A percentile compares a stretch with the other conserved stretches of the same genome.
phyloP scores from a whole-genome alignment of 1,140 invertebrate species.

The Muscidifurax raptorellus region DNA sequence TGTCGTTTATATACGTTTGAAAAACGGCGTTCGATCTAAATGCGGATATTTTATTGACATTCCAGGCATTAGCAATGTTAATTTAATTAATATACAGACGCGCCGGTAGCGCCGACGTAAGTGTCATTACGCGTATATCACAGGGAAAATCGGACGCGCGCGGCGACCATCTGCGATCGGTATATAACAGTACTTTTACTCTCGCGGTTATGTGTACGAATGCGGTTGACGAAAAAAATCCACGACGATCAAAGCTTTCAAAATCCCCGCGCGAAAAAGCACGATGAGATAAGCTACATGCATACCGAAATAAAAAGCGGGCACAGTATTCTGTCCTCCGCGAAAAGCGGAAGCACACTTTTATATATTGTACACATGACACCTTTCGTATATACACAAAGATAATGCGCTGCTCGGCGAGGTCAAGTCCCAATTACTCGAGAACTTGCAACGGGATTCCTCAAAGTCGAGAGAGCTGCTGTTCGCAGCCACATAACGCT shows the following conservation, averaged over 20 bases:
- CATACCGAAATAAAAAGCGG: background rate
- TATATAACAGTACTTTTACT: too few relatives aligned
- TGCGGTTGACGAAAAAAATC: too few relatives aligned
- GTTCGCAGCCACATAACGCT: background rate
- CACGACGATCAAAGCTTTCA: too few relatives aligned
- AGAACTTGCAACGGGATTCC: background rate
- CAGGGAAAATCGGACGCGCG: too few relatives aligned
- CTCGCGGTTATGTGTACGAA: too few relatives aligned
- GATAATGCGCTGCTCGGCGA: background rate
- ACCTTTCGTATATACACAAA: background rate
- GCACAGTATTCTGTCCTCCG: too few relatives aligned
- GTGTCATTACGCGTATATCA: too few relatives aligned
- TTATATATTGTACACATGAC: background rate
- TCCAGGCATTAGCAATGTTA: background rate
- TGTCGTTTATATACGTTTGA: background rate
- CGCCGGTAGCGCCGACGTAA: too few relatives aligned
- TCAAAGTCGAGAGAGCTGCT: background rate
- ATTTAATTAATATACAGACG: background rate
- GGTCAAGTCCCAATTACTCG: constrained; percentile 1
- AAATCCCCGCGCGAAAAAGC: background rate
- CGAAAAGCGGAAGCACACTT: background rate
- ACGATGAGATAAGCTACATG: too few relatives aligned
- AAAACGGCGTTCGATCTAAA: background rate
- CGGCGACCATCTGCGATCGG: too few relatives aligned
- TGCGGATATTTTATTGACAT: background rate